Conservation (phyloP, 2,797 vertebrate species). For the Sebastes diaconus region DNA sequence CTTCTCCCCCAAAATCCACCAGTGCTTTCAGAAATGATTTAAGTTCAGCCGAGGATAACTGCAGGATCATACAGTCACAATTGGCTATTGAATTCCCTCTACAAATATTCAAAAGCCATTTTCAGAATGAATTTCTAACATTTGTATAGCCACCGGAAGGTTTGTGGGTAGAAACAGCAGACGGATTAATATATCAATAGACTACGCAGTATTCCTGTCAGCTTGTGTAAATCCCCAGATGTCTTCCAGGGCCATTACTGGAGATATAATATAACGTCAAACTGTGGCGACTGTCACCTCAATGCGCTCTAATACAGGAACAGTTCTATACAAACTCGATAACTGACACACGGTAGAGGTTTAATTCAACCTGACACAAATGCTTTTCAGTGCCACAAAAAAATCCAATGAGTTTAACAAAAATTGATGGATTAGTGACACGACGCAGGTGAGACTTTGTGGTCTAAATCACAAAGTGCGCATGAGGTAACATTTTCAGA, state of each 20-base stretch:
- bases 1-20: not conserved
- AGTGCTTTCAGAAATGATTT: not conserved
- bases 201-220: conserved; percentile 54
- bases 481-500: conserved; percentile 3
- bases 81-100: conserved; percentile 12
- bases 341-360: conserved; percentile 30
- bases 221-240: conserved; percentile 64
- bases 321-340: conserved; percentile 45
- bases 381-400: conserved; percentile 21
- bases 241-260: conserved; percentile 61
- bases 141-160: conserved; percentile 25
- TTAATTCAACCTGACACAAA: conserved; percentile 47
- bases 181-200: conserved; percentile 62
- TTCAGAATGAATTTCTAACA: conserved; percentile 36
- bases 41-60: conserved; percentile 13
- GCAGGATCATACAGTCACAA: not conserved
- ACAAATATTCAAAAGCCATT: conserved; percentile 25
- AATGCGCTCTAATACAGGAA: conserved; percentile 26
- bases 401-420: conserved; percentile 10
- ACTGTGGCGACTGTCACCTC: conserved; percentile 55
- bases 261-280: conserved; percentile 49
- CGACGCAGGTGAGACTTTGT: not conserved
- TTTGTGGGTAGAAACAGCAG: conserved; percentile 34
- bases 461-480: not conserved
- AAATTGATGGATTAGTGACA: conserved; percentile 34